Evolutionary conservation across 2,888 invertebrate species (phyloP).

Genomic region (Sesamia inferens): DNA sequence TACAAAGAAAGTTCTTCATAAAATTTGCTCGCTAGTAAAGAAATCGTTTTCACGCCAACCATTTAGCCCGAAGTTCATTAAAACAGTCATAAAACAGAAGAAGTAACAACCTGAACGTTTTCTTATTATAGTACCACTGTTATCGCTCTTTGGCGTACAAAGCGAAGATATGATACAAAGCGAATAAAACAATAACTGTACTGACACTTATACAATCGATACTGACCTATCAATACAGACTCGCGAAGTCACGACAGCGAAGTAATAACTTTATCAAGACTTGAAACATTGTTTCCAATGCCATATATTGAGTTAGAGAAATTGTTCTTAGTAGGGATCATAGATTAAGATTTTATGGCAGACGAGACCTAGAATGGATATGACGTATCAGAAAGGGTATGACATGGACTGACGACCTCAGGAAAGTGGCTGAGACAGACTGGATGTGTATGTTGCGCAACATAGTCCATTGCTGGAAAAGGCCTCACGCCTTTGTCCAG

Average conservation of each 20-base stretch:
- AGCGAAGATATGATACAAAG: conserved; percentile 15
- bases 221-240: conserved; percentile 54
- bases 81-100: conserved; percentile 18
- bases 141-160: conserved; percentile 8
- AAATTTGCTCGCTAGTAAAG: conserved; percentile 21
- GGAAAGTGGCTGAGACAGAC: not conserved
- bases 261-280: conserved; percentile 61
- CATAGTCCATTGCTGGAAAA: not conserved
- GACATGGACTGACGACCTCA: not conserved
- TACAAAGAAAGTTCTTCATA: conserved; percentile 27
- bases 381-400: not conserved
- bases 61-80: conserved; percentile 30
- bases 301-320: conserved; percentile 35
- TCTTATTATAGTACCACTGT: conserved; percentile 16
- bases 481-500: not conserved
- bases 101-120: conserved; percentile 6
- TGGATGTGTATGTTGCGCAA: not conserved
- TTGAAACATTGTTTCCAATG: conserved; percentile 43
- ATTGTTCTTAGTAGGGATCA: conserved; percentile 40
- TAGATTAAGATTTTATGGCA: conserved; percentile 10
- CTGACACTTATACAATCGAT: conserved; percentile 52
- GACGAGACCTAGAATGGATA: not conserved
- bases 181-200: conserved; percentile 59
- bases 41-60: conserved; percentile 23
- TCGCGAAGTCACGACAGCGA: conserved; percentile 63